Percentiles rank a stretch among this genome's conserved stretches.
Evolutionary conservation across 2,888 invertebrate species (phyloP).

Genomic region (Megamerina dolium): DNA sequence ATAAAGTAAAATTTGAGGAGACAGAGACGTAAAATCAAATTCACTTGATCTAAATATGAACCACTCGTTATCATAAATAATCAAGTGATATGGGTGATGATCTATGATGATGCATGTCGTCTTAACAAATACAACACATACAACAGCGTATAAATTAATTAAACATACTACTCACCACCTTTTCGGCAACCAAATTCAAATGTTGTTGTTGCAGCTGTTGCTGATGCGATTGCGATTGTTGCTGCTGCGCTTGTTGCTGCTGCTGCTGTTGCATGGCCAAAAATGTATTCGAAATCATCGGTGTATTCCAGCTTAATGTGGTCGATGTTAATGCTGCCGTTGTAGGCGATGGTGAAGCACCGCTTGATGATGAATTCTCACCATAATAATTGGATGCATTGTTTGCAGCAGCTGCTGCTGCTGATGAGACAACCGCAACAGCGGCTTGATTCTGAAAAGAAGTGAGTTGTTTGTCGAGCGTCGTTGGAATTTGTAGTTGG

Average conservation of each 20-base stretch:
- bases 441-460: conserved; percentile 44
- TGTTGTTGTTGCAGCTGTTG: conserved; percentile 38
- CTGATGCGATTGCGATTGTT: conserved; percentile 47
- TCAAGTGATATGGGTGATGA: too few relatives aligned
- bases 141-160: not conserved
- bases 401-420: conserved; percentile 41
- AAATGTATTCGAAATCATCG: conserved; percentile 45
- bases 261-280: conserved; percentile 46
- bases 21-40: too few relatives aligned
- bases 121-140: not conserved
- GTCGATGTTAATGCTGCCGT: conserved; percentile 47
- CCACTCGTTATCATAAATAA: too few relatives aligned
- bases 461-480: conserved; percentile 41
- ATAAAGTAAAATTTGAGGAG: too few relatives aligned
- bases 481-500: conserved; percentile 58
- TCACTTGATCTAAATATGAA: too few relatives aligned
- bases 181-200: conserved; percentile 42
- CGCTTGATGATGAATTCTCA: conserved; percentile 46
- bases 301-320: conserved; percentile 66
- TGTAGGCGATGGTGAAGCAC: conserved; percentile 47
- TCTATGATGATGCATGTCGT: too few relatives aligned
- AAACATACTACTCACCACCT: conserved; percentile 44
- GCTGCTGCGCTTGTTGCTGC: conserved; percentile 38
- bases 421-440: conserved; percentile 37
- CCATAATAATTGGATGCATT: conserved; percentile 45